A percentile compares a stretch with the other conserved stretches of the same genome.
These are phyloP conservation scores for Listronotus oregonensis DNA, from an alignment of 1,140 invertebrate genomes.

Conservation along the genomic window DNA sequence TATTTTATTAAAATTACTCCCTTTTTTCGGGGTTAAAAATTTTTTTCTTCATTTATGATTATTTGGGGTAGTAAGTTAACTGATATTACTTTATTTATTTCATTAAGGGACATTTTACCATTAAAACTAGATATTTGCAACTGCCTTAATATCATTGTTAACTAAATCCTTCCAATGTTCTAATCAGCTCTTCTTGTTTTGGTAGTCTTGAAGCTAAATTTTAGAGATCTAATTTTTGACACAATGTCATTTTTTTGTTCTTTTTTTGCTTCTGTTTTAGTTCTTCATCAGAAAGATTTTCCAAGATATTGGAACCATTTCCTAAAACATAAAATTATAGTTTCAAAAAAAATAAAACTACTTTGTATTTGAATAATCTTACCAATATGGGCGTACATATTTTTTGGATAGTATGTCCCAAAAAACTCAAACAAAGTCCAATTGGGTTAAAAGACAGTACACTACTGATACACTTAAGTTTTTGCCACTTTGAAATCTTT, in stretches of 20 bases:
- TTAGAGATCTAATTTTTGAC: slow-evolving; percentile 89
- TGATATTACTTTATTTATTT: slow-evolving; percentile 98
- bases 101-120: slow-evolving; percentile 98
- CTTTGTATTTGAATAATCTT: slow-evolving; percentile 55
- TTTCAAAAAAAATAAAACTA: not conserved
- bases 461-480: slow-evolving; percentile 80
- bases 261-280: slow-evolving; percentile 94
- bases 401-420: slow-evolving; percentile 86
- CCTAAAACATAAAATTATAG: slow-evolving; percentile 61
- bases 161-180: slow-evolving; percentile 92
- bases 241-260: slow-evolving; percentile 93
- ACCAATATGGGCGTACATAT: slow-evolving; percentile 92
- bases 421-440: slow-evolving; percentile 89
- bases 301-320: slow-evolving; percentile 88
- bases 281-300: slow-evolving; percentile 96
- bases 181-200: slow-evolving; percentile 81
- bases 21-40: slow-evolving; percentile 93
- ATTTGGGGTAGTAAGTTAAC: slow-evolving; percentile 83
- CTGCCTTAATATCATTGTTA: slow-evolving; percentile 94
- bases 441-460: slow-evolving; percentile 87
- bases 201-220: slow-evolving; percentile 80
- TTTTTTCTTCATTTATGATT: slow-evolving; percentile 77
- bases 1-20: slow-evolving; percentile 67
- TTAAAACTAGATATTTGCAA: slow-evolving; percentile 98
- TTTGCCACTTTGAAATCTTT: slow-evolving; percentile 79